A percentile compares a stretch with the other conserved stretches of the same genome.
Evolutionary conservation across 2,888 invertebrate species (phyloP).

Genomic region (Amiota mariae): DNA sequence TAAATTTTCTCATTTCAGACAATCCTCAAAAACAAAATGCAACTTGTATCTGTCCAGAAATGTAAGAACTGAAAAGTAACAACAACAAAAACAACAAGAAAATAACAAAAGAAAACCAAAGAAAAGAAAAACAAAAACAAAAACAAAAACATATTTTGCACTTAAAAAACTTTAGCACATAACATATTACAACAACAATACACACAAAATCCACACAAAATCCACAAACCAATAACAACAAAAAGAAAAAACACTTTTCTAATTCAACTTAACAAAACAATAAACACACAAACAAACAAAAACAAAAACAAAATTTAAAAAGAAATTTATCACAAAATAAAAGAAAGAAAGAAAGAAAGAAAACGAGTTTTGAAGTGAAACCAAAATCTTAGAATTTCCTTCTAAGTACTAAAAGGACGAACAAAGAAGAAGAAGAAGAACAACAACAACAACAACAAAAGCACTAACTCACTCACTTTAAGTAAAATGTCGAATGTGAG

Average conservation of each 20-base stretch:
- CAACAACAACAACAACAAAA: constrained; percentile 1
- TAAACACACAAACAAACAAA: constrained; percentile 16
- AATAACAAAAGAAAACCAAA: constrained; percentile 8
- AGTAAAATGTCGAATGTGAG: constrained; percentile 68
- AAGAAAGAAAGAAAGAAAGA: background rate
- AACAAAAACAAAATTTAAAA: background rate
- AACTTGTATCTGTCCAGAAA: constrained; percentile 53
- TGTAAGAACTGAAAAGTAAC: constrained; percentile 39
- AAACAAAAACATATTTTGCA: constrained; percentile 11
- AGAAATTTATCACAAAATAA: constrained; percentile 6
- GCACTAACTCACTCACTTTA: background rate
- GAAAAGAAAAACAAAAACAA: background rate
- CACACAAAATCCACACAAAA: constrained; percentile 9
- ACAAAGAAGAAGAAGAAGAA: constrained; percentile 20
- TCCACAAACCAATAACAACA: background rate
- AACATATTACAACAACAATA: constrained; percentile 1
- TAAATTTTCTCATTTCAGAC: constrained; percentile 51
- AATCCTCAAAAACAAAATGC: constrained; percentile 54
- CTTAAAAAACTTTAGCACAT: background rate
- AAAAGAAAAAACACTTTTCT: constrained; percentile 10
- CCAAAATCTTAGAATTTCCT: too few species aligned
- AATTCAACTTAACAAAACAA: constrained; percentile 17
- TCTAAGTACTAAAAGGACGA: too few species aligned
- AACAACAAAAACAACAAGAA: constrained; percentile 32
- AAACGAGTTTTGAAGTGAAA: background rate